Evolutionary conservation across 2,888 invertebrate genomes (phyloP), one percentile per base, ranked within the genome.

Genomic region (Mystacides longicornis): DNA sequence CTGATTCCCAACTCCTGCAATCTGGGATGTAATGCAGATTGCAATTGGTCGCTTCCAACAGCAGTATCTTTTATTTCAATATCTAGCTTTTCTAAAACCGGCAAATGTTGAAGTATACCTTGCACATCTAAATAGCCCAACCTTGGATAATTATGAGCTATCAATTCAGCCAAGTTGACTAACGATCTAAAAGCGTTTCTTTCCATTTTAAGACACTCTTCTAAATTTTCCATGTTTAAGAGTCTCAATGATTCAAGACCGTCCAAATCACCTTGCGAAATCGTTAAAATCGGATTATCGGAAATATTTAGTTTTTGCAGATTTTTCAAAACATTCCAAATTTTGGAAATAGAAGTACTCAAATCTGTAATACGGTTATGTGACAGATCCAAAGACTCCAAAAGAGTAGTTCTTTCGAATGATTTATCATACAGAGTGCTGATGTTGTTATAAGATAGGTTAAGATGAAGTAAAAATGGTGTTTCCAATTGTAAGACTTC

Each of bases 111-210:
- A n/a, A 93, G 71, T 23, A 93, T 81, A 1, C 92, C 92, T 65
- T 88, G 86, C n/a, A 91, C 81, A 69, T 93, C 93, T 59, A 91
- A 77, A 65, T 91, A 91, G 1, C 92, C 91, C 21, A 93, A 67
- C 63, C 86, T 81, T 0, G 92, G 91, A 66, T 86, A 87, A 49
- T 86, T 83, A 65, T 83, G 86, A 0, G 90, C 85, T 60, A 85
- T 77, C 7, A 94, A 67, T 52, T 79, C 77, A 0, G 83, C 79
- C 52, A 94, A 70, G 68, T 88, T 88, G 1, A 81, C 79, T 4
- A 93, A 69, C 11, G 82, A 71, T 64, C 83, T 85, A 63, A 93
- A 90, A 0, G 90, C 86, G 63, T 81, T 85, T 68, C 89, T 89
- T 66, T 93, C 93, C 55, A 94, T 85, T 66, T 87, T 82, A 0